Evolutionary conservation across 2,888 invertebrate genomes (phyloP).

Genomic region (Liodrosophila aerea): DNA sequence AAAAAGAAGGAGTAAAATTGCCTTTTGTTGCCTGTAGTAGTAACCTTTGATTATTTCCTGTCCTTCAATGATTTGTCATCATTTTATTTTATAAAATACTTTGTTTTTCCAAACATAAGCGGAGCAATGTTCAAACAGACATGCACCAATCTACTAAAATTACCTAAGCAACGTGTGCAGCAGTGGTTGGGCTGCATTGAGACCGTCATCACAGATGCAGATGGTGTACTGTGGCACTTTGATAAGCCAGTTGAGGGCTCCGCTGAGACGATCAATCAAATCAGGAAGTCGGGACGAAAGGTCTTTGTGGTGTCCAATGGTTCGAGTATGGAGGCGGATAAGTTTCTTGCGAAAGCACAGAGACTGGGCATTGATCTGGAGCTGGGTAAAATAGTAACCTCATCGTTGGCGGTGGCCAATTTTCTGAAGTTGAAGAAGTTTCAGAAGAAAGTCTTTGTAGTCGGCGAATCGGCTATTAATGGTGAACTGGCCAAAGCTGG

Average conservation of each 20-base stretch:
- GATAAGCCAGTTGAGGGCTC: slow-evolving; percentile 34
- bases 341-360: slow-evolving; percentile 35
- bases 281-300: slow-evolving; percentile 26
- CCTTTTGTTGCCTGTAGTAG: no score
- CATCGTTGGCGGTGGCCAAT: slow-evolving; percentile 33
- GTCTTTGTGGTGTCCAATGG: slow-evolving; percentile 48
- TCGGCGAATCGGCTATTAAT: slow-evolving; percentile 45
- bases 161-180: slow-evolving; percentile 45
- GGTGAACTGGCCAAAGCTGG: slow-evolving; percentile 32
- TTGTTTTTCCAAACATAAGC: not conserved
- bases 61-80: no score
- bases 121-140: slow-evolving; percentile 46
- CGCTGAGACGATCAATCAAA: slow-evolving; percentile 43
- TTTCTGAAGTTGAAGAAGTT: slow-evolving; percentile 48
- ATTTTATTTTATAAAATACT: no score
- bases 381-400: slow-evolving; percentile 10
- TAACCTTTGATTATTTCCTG: no score
- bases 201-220: slow-evolving; percentile 54
- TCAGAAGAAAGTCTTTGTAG: slow-evolving; percentile 41
- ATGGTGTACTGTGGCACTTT: slow-evolving; percentile 62
- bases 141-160: slow-evolving; percentile 42
- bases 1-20: no score
- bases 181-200: slow-evolving; percentile 55
- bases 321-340: slow-evolving; percentile 2
- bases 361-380: slow-evolving; percentile 32